These are phyloP conservation scores for Aphodius sticticus DNA, from an alignment of 2,888 invertebrate species.

Conservation along the genomic window DNA sequence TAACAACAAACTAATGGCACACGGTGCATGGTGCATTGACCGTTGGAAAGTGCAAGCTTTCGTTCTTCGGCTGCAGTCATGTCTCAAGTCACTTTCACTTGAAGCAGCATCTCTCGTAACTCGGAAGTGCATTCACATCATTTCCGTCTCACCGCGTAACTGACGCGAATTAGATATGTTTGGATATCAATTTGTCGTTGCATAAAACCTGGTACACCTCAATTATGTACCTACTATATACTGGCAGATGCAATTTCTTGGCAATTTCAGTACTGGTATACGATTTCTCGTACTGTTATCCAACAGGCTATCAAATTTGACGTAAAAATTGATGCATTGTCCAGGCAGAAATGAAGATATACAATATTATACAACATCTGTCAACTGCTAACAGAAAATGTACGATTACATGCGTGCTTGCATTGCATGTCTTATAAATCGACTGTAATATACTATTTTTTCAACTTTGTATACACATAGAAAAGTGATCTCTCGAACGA, in stretches of 20 bases:
- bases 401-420: no score
- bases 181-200: background rate
- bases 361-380: no score
- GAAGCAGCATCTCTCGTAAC: constrained; percentile 4
- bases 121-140: constrained; percentile 15
- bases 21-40: constrained; percentile 10
- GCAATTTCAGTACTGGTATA: background rate
- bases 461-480: no score
- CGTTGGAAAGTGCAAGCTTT: constrained; percentile 25
- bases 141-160: constrained; percentile 6
- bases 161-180: background rate
- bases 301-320: background rate
- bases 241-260: background rate
- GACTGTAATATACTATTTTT: no score
- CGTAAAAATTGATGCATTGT: background rate
- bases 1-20: background rate
- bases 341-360: no score
- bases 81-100: constrained; percentile 18
- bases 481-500: no score
- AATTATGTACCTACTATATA: background rate
- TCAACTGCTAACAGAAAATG: no score
- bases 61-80: constrained; percentile 20
- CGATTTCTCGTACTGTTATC: background rate
- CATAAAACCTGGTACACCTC: background rate
- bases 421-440: no score